Percentiles rank a stretch among this genome's conserved stretches.
Evolutionary conservation across 2,888 invertebrate species (phyloP).

Genomic region (Mythimna vitellina): DNA sequence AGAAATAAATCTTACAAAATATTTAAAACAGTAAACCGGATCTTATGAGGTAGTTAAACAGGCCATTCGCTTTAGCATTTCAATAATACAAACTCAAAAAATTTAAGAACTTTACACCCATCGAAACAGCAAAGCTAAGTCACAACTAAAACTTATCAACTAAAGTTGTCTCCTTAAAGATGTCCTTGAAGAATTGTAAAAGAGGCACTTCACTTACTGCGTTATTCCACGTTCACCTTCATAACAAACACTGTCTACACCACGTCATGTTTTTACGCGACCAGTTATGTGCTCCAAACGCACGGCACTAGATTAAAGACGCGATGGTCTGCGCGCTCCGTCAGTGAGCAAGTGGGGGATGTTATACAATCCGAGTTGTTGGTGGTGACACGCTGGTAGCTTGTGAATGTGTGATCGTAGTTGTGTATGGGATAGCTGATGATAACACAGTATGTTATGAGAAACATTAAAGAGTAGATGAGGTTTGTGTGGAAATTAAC

Average conservation of each 20-base stretch:
- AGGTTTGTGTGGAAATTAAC: background rate
- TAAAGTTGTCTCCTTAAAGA: background rate
- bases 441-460: background rate
- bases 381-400: constrained; percentile 9
- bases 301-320: constrained; percentile 50
- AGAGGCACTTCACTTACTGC: constrained; percentile 32
- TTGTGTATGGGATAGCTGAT: background rate
- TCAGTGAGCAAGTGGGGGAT: constrained; percentile 52
- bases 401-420: background rate
- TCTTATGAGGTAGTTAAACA: background rate
- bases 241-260: constrained; percentile 39
- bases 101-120: background rate
- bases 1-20: background rate
- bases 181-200: background rate
- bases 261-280: constrained; percentile 48
- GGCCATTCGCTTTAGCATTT: background rate
- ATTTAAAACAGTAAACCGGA: constrained; percentile 9
- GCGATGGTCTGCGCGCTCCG: constrained; percentile 34
- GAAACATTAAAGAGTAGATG: background rate
- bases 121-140: background rate
- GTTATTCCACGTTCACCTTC: constrained; percentile 26
- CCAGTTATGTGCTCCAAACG: constrained; percentile 51
- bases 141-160: background rate
- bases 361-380: constrained; percentile 48
- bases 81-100: constrained; percentile 1